phyloP scores from a whole-genome alignment of 2,113 vertebrate genomes.

The Donacobius atricapilla region DNA sequence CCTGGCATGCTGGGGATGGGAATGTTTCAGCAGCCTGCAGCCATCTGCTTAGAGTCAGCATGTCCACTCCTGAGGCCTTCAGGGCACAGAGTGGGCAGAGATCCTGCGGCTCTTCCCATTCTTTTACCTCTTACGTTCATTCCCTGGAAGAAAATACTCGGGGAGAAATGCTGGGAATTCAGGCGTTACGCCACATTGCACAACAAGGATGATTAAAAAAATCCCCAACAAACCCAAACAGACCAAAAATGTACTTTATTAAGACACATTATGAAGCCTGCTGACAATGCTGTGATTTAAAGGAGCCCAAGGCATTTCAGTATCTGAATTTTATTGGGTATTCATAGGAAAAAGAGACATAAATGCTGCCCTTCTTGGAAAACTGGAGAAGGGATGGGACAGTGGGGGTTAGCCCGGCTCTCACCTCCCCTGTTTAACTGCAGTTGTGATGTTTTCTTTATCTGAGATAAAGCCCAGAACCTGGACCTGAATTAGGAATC shows the following conservation, averaged over 20 bases:
- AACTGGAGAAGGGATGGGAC: not conserved
- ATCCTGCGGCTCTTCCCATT: constrained; percentile 61
- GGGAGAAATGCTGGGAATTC: constrained; percentile 35
- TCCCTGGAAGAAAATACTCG: constrained; percentile 12
- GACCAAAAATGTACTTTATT: not conserved
- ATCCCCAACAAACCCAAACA: not conserved
- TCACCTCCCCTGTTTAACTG: not conserved
- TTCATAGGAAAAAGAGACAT: not conserved
- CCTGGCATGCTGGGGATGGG: constrained; percentile 45
- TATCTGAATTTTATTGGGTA: not conserved
- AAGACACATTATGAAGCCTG: not conserved
- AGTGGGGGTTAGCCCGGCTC: not conserved
- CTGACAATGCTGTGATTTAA: not conserved
- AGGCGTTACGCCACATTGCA: not conserved
- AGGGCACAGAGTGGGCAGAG: constrained; percentile 46
- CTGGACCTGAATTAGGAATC: not conserved
- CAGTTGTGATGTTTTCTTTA: not conserved
- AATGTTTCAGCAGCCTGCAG: constrained; percentile 50
- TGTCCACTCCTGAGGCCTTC: constrained; percentile 36
- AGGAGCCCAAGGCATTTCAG: not conserved
- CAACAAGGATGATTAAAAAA: not conserved
- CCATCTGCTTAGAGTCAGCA: constrained; percentile 69
- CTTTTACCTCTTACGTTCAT: constrained; percentile 47
- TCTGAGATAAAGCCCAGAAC: not conserved
- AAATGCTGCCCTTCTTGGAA: not conserved